These are phyloP conservation scores for Stegostoma tigrinum DNA, from an alignment of 2,113 vertebrate genomes.

Conservation along the genomic window DNA sequence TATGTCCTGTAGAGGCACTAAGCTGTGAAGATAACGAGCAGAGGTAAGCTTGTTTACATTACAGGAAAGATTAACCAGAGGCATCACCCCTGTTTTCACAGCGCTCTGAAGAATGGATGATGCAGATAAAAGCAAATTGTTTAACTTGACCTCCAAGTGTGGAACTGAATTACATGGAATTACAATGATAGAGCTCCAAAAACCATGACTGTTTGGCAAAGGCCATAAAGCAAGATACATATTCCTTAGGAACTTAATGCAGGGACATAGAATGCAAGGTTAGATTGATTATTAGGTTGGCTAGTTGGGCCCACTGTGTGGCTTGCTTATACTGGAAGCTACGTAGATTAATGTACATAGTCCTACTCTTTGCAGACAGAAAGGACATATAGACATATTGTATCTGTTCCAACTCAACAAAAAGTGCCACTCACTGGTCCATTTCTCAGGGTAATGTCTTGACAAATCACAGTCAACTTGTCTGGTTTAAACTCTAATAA, in stretches of 20 bases:
- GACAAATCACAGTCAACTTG: too few relatives aligned
- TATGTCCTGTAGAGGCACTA: neutral
- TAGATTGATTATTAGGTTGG: neutral
- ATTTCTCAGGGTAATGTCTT: too few relatives aligned
- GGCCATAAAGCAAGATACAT: neutral
- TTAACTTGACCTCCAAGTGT: neutral
- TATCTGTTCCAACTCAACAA: too few relatives aligned
- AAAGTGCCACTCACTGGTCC: too few relatives aligned
- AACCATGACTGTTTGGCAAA: neutral
- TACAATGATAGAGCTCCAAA: neutral
- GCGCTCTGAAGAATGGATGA: neutral
- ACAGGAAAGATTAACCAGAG: slow-evolving; percentile 5
- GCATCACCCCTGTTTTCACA: neutral
- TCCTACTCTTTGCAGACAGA: too few relatives aligned
- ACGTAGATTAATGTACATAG: too few relatives aligned
- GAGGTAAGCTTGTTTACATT: slow-evolving; percentile 7
- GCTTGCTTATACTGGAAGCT: too few relatives aligned
- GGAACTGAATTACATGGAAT: too few relatives aligned
- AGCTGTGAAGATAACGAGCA: neutral
- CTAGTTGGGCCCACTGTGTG: too few relatives aligned
- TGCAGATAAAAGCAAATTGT: neutral
- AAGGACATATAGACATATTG: too few relatives aligned
- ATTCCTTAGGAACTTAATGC: neutral
- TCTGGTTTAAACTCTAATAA: too few relatives aligned
- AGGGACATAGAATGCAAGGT: neutral